Conservation (phyloP, 2,797 vertebrate genomes). For the Emydoidea blandingii region DNA sequence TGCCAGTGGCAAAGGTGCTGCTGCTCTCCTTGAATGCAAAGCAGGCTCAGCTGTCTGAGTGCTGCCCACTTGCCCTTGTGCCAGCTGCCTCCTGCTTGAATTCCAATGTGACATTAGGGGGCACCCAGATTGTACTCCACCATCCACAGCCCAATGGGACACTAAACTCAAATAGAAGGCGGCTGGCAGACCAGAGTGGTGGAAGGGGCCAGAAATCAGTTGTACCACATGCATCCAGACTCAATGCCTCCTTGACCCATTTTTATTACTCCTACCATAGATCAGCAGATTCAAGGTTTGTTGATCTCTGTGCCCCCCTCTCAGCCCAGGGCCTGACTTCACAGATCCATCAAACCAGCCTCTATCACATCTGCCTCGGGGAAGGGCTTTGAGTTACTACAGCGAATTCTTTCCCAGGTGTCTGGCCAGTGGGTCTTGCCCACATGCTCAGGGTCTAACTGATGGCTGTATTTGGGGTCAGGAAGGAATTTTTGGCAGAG, state of each 20-base stretch:
- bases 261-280: neutral
- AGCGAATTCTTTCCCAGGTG: too few species aligned
- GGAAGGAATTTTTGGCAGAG: too few species aligned
- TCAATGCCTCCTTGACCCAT: neutral
- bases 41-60: too few species aligned
- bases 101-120: neutral
- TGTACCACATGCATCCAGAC: neutral
- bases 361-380: too few species aligned
- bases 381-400: too few species aligned
- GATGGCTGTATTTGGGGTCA: too few species aligned
- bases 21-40: neutral
- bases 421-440: too few species aligned
- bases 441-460: too few species aligned
- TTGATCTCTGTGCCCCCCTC: neutral
- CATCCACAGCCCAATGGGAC: neutral
- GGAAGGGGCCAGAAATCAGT: neutral
- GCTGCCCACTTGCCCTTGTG: neutral
- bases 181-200: neutral
- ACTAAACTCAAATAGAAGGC: neutral
- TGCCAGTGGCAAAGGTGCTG: neutral
- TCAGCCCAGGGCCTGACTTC: too few species aligned
- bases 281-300: neutral
- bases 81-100: neutral
- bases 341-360: too few species aligned
- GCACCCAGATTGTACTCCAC: neutral